Conservation (phyloP, 2,888 invertebrate species). For the Nephrotoma guestfalica region DNA sequence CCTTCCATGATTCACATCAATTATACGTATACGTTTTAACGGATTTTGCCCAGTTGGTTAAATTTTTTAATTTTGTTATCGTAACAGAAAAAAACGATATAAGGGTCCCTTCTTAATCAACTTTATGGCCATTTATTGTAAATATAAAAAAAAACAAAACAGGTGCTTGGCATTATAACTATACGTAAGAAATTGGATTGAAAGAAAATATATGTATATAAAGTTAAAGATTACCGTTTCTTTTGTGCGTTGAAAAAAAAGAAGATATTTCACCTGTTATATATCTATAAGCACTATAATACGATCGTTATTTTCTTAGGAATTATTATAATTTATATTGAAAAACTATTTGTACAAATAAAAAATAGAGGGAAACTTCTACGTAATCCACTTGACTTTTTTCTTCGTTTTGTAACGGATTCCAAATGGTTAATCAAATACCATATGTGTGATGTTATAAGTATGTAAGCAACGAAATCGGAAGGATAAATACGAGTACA, state of each 20-base stretch:
- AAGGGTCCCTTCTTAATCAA: not conserved
- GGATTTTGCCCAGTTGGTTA: not conserved
- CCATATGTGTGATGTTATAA: not conserved
- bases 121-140: not conserved
- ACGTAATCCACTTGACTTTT: not conserved
- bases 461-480: not conserved
- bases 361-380: not conserved
- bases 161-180: not conserved
- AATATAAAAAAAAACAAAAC: not conserved
- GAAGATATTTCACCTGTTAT: not conserved
- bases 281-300: not conserved
- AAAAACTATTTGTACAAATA: not conserved
- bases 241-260: not conserved
- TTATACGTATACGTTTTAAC: not conserved
- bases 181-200: not conserved
- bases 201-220: not conserved
- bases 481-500: not conserved
- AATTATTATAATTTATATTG: not conserved
- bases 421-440: not conserved
- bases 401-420: not conserved
- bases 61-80: not conserved
- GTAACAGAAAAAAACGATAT: not conserved
- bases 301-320: not conserved
- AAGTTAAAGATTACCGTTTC: not conserved
- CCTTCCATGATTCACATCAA: not conserved